Evolutionary conservation across 23 tunicate genomes (phyloP).

Genomic region (Trididemnum nubilum): DNA sequence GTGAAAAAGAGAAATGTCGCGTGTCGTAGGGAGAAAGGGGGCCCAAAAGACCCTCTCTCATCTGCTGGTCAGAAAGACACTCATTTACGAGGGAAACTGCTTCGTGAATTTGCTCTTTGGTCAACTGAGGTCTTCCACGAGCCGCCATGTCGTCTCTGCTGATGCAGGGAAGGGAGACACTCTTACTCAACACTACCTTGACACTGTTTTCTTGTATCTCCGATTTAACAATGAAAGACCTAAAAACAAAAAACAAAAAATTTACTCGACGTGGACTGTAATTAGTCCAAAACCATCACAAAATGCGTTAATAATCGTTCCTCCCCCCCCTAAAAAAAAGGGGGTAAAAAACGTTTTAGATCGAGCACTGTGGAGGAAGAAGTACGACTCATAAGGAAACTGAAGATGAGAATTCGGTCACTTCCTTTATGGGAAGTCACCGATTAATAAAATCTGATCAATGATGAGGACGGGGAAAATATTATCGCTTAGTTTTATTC

Average conservation of each 20-base stretch:
- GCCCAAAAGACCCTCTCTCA: background rate
- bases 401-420: no score
- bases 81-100: conserved; percentile 51
- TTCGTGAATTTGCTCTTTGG: conserved; percentile 40
- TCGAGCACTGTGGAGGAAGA: no score
- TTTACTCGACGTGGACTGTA: no score
- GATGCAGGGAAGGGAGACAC: background rate
- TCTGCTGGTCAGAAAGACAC: conserved; percentile 34
- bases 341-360: no score
- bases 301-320: no score
- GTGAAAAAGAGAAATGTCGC: background rate
- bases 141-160: background rate
- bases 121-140: conserved; percentile 1
- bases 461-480: no score
- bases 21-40: background rate
- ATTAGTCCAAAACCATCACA: no score
- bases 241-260: background rate
- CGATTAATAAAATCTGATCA: no score
- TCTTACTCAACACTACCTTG: background rate
- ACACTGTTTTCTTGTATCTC: background rate
- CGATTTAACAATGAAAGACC: background rate
- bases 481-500: no score
- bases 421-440: no score
- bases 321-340: no score
- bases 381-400: no score